A percentile compares a stretch with the other conserved stretches of the same genome.
phyloP scores from a whole-genome alignment of 2,113 vertebrate genomes.

The Indicator indicator region DNA sequence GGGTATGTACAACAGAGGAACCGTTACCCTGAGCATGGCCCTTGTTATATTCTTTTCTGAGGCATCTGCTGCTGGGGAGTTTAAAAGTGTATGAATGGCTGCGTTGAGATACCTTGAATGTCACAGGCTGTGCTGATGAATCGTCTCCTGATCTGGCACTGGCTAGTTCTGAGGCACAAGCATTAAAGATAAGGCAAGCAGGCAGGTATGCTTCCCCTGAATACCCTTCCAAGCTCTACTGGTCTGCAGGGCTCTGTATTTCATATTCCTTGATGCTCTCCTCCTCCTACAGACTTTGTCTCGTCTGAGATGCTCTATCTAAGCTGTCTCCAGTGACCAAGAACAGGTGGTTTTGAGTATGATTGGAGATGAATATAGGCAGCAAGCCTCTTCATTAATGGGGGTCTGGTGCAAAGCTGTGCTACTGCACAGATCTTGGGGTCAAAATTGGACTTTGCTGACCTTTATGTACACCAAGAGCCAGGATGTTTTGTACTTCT shows the following conservation, averaged over 20 bases:
- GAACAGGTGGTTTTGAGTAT: background rate
- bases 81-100: background rate
- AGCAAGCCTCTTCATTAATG: background rate
- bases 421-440: background rate
- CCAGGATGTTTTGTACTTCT: background rate
- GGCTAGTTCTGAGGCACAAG: background rate
- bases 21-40: background rate
- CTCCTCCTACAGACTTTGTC: background rate
- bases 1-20: background rate
- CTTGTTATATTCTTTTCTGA: background rate
- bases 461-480: background rate
- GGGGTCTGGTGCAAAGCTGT: background rate
- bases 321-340: background rate
- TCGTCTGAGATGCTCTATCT: background rate
- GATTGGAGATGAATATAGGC: background rate
- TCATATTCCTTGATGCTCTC: background rate
- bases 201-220: background rate
- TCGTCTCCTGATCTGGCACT: background rate
- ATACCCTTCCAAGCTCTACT: background rate
- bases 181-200: background rate
- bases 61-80: background rate
- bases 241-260: background rate
- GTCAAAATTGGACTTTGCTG: background rate
- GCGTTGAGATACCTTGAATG: background rate
- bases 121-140: background rate